A percentile compares a stretch with the other conserved stretches of the same genome.
phyloP scores from a whole-genome alignment of 2,888 invertebrate genomes.

The Epistrophe grossulariae region DNA sequence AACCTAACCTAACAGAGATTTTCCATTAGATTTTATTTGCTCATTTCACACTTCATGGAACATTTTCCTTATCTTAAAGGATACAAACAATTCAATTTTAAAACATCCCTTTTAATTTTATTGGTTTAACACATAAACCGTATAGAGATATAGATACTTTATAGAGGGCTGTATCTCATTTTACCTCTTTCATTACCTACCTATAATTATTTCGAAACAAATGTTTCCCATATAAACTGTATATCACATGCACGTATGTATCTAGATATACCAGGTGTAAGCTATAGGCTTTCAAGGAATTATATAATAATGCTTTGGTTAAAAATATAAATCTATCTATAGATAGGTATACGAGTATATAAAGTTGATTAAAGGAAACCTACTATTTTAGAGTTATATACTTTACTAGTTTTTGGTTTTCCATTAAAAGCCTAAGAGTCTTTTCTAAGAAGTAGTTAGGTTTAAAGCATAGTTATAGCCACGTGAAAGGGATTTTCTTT shows the following conservation, averaged over 20 bases:
- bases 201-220: slow-evolving; percentile 30
- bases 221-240: slow-evolving; percentile 11
- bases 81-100: slow-evolving; percentile 29
- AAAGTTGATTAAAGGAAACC: too few relatives aligned
- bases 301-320: too few relatives aligned
- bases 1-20: slow-evolving; percentile 7
- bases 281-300: too few relatives aligned
- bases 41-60: slow-evolving; percentile 42
- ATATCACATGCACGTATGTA: not conserved
- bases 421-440: too few relatives aligned
- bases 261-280: not conserved
- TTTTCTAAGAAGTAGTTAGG: too few relatives aligned
- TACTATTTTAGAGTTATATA: too few relatives aligned
- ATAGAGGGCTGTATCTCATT: not conserved
- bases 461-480: too few relatives aligned
- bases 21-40: slow-evolving; percentile 43
- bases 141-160: not conserved
- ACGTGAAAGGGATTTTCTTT: too few relatives aligned
- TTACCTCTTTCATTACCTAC: not conserved
- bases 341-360: too few relatives aligned
- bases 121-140: slow-evolving; percentile 27
- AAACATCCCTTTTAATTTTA: slow-evolving; percentile 39
- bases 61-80: slow-evolving; percentile 22
- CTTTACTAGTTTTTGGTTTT: too few relatives aligned
- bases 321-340: too few relatives aligned